phyloP scores from a whole-genome alignment of 2,113 vertebrate genomes.

The Poeciliopsis turrubarensis region DNA sequence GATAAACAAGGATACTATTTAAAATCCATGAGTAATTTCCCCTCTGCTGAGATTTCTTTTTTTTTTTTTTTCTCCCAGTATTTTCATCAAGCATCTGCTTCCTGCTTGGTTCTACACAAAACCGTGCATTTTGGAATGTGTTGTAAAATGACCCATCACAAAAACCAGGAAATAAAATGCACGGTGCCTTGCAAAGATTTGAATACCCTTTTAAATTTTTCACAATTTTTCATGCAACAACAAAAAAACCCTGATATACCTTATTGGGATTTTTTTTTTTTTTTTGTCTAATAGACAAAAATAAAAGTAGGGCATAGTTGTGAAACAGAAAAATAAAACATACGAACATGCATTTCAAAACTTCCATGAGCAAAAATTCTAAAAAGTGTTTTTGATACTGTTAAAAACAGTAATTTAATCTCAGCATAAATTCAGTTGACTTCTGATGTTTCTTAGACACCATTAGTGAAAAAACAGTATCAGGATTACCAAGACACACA shows the following conservation, averaged over 20 bases:
- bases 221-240: background rate
- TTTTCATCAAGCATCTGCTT: slow-evolving; percentile 22
- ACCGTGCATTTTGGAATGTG: background rate
- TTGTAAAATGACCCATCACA: background rate
- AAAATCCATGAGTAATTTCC: background rate
- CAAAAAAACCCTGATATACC: too few species aligned
- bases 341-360: too few species aligned
- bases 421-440: too few species aligned
- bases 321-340: background rate
- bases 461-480: too few species aligned
- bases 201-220: background rate
- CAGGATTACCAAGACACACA: too few species aligned
- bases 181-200: background rate
- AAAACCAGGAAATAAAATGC: background rate
- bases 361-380: too few species aligned
- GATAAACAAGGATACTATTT: slow-evolving; percentile 1
- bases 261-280: background rate
- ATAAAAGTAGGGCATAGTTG: background rate
- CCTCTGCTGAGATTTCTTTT: rapidly evolving
- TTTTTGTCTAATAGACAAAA: background rate
- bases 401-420: too few species aligned
- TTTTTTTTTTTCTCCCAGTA: background rate
- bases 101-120: slow-evolving; percentile 10
- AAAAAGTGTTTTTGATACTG: too few species aligned
- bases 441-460: too few species aligned